Percentiles rank a stretch among this genome's conserved stretches.
phyloP scores from a whole-genome alignment of 2,113 vertebrate species.

The Psittacus erithacus region DNA sequence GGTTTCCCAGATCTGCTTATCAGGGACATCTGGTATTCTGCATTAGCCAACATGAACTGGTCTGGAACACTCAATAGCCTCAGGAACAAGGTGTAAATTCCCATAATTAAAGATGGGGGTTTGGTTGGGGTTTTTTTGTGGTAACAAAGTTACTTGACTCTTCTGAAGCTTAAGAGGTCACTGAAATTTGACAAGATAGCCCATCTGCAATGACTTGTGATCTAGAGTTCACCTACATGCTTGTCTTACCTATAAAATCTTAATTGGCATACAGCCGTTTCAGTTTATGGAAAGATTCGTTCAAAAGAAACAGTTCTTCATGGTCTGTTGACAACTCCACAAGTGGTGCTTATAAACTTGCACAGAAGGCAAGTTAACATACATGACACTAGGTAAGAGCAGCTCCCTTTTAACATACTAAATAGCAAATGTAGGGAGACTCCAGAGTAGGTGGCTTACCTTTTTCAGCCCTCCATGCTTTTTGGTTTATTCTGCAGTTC shows the following conservation, averaged over 20 bases:
- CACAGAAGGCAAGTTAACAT: background rate
- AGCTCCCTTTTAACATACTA: background rate
- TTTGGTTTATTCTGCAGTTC: background rate
- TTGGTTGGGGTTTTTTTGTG: background rate
- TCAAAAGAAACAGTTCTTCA: background rate
- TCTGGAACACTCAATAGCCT: background rate
- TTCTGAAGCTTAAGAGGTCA: background rate
- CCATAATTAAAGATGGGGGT: background rate
- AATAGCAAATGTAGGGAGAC: background rate
- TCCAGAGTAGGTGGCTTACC: background rate
- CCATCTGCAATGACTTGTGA: background rate
- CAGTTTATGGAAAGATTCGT: background rate
- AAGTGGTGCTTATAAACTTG: background rate
- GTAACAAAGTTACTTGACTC: background rate
- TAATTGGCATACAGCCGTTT: background rate
- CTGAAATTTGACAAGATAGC: background rate
- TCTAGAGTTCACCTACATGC: background rate
- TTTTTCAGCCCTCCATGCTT: background rate
- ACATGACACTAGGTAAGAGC: rapidly evolving
- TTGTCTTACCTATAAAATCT: background rate
- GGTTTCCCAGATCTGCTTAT: slow-evolving; percentile 32
- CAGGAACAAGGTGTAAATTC: background rate
- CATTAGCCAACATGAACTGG: slow-evolving; percentile 21
- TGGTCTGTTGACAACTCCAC: background rate
- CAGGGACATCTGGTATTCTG: slow-evolving; percentile 39